Base-by-base conservation (phyloP, 2,113 vertebrate species). In the Plectropomus leopardus region DNA sequence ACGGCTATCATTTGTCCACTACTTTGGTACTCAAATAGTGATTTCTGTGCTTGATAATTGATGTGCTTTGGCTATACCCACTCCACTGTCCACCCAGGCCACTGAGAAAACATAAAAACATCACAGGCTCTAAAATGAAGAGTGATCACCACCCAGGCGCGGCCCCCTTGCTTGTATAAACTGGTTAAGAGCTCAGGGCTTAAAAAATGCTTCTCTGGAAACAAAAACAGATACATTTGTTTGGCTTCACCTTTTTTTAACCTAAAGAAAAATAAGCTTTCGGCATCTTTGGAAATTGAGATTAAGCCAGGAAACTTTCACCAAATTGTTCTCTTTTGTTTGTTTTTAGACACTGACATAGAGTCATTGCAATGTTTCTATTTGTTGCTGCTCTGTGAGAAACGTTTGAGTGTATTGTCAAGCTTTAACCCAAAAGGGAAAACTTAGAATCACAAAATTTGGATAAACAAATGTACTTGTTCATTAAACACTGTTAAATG, bases 1-100 rank as follows among this genome's bases (percentile, higher is more conserved):
- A 61, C 7, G 4, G 72, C 84, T 58, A 86, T 88, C 82, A 76
- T 87, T 80, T 78, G 75, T 89, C 84, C 82, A 83, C 71, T 73
- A 70, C 84, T 86, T 82, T 86, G 21, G 65, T 71, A 50, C 86
- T 89, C 85, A 85, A 80, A 78, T 82, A 80, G 78, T 36, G 73
- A 83, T 86, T 84, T 75, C 70, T 80, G 32, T 59, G 61, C 44
- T 61, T 67, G 70, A 85, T 88, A 88, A 89, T 84, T 83, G 77
- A 90, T 90, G 85, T 84, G 64, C 36, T 82, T 75, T 79, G 61
- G 40, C 48, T 79, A 16, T 72, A 53, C 45, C 40, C 57, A 64
- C 83, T 73, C 51, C 44, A 63, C 65, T 80, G 72, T 84, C 72
- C 42, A 15, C 19, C 51, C 34, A 42, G 68, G 28, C 69, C 51